These are phyloP conservation scores for Anticlea derivata DNA, from an alignment of 2,888 invertebrate genomes.

Conservation along the genomic window DNA sequence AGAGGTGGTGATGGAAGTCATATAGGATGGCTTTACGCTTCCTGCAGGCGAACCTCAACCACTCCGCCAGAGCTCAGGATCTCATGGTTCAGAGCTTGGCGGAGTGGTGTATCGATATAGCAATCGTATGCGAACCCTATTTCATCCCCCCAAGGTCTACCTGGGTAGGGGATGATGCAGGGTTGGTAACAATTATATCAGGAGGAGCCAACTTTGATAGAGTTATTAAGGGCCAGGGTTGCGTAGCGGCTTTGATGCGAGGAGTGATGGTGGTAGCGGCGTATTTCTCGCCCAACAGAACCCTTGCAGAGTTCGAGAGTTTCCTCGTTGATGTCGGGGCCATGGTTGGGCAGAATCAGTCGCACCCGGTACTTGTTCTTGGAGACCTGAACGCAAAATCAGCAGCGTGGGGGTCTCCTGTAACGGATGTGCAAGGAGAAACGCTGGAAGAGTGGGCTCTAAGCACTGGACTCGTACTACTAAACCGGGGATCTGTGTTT, in stretches of 20 bases:
- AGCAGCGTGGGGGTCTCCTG: not conserved
- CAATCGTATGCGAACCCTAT: conserved; percentile 3
- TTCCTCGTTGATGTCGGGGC: no score
- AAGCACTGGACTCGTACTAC: no score
- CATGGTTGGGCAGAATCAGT: no score
- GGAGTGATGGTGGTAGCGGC: no score
- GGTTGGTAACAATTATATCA: not conserved
- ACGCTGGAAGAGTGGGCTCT: no score
- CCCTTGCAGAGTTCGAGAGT: no score
- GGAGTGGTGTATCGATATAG: conserved; percentile 7
- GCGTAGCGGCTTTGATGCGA: no score
- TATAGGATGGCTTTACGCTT: not conserved
- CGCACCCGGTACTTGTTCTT: conserved; percentile 27
- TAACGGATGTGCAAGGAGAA: no score
- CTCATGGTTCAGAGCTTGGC: conserved; percentile 5
- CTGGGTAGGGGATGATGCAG: not conserved
- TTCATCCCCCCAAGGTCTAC: not conserved
- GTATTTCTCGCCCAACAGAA: no score
- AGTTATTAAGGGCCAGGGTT: not conserved
- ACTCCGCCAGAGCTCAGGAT: conserved; percentile 11
- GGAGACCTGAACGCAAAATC: conserved; percentile 20
- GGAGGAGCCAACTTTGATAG: not conserved
- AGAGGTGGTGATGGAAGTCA: not conserved
- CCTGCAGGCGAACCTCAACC: conserved; percentile 7
- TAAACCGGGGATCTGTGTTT: no score